These are phyloP conservation scores for Tridacna crocea DNA, from an alignment of 2,888 invertebrate species.

Conservation along the genomic window DNA sequence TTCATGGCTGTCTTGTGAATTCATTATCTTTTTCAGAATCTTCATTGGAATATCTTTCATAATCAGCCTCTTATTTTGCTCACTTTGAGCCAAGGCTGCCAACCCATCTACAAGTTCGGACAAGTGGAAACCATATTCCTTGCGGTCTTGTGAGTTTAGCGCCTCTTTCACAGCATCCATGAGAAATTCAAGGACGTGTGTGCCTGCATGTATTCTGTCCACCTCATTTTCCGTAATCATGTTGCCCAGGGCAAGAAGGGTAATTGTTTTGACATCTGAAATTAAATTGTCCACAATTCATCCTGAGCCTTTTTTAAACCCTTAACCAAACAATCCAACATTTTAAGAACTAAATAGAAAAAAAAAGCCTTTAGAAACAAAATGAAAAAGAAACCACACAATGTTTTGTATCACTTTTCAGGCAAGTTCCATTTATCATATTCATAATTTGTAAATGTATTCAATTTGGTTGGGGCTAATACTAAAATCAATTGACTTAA, in stretches of 20 bases:
- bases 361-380: too few species aligned
- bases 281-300: too few species aligned
- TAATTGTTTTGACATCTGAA: constrained; percentile 71
- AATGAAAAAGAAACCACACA: too few species aligned
- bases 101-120: constrained; percentile 73
- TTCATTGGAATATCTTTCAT: constrained; percentile 61
- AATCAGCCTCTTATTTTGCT: constrained; percentile 70
- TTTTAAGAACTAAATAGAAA: too few species aligned
- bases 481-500: too few species aligned
- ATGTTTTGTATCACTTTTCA: too few species aligned
- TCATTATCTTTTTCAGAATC: constrained; percentile 55
- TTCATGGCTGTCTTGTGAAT: constrained; percentile 52
- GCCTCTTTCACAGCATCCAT: constrained; percentile 63
- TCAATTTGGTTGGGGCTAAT: too few species aligned
- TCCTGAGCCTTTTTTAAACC: too few species aligned
- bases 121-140: constrained; percentile 69
- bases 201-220: constrained; percentile 65
- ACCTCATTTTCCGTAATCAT: constrained; percentile 75
- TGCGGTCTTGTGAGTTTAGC: constrained; percentile 47
- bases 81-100: constrained; percentile 71
- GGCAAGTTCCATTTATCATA: too few species aligned
- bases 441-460: too few species aligned
- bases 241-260: constrained; percentile 70
- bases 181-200: constrained; percentile 70
- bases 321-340: too few species aligned